phyloP scores from a whole-genome alignment of 2,797 vertebrate genomes.

The Silurus aristotelis region DNA sequence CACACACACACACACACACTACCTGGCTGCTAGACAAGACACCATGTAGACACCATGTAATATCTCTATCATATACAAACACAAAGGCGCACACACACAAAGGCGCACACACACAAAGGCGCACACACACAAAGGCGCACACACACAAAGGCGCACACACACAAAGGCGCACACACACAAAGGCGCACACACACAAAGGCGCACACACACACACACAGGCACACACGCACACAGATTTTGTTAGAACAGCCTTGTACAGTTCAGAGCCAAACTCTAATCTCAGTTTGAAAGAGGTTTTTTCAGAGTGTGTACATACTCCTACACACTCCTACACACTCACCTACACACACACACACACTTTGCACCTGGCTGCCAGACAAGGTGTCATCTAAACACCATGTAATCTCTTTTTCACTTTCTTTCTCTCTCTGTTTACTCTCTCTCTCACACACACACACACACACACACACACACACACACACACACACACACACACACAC shows the following conservation, averaged over 20 bases:
- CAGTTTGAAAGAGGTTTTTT: background rate
- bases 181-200: background rate
- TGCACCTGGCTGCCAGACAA: too few relatives aligned
- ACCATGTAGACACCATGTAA: constrained; percentile 34
- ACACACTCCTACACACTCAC: background rate
- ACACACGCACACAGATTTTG: constrained; percentile 17
- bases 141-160: background rate
- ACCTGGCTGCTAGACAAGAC: constrained; percentile 44
- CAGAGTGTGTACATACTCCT: background rate
- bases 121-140: background rate
- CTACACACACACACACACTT: background rate
- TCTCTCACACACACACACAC: too few relatives aligned
- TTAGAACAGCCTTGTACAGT: constrained; percentile 4
- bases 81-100: background rate
- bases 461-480: too few relatives aligned
- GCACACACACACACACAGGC: background rate
- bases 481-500: too few relatives aligned
- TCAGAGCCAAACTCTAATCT: constrained; percentile 8
- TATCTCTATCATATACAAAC: constrained; percentile 19
- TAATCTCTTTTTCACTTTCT: too few relatives aligned
- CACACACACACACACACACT: constrained; percentile 33
- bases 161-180: background rate
- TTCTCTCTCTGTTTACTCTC: too few relatives aligned
- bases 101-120: background rate
- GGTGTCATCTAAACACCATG: too few relatives aligned